Evolutionary conservation across 2,797 vertebrate species (phyloP), one percentile per base, ranked within the genome.

Genomic region (Pelobates cultripes): DNA sequence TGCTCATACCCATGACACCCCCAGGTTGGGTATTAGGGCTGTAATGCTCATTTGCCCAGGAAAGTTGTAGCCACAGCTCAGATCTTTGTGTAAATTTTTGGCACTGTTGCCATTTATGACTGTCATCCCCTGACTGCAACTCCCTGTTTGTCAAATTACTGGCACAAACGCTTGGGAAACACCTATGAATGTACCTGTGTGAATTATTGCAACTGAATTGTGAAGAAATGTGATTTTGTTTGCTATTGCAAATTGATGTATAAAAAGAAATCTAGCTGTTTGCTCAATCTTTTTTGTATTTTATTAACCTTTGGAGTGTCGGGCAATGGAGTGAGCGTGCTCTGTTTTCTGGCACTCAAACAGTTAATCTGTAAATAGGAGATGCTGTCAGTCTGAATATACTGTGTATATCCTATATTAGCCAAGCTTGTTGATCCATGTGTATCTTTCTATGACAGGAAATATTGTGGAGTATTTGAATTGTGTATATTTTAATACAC

Each of bases 401-500:
- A 90, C 92, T 84, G 17, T 91, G 91, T 93, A 90, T 92, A 92
- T 88, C 90, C 81, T 73, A 86, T 87, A 88, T 85, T 84, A 86
- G 83, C 60, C 77, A 78, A 68, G 87, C 86, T 69, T 10, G 75
- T 86, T 55, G 63, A 57, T 78, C 66, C n/a, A 28, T 57, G 15
- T 79, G 72, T 71, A 75, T 84, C 82, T 91, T 90, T 91, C 91
- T 88, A 60, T 88, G 84, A 86, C 89, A 92, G 91, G 90, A 92
- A 89, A 84, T 86, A 53, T 57, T 78, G 57, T 78, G 73, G 74
- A 83, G 81, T 81, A 73, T 85, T 80, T 86, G 85, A 85, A 87
- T 75, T 88, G 93, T 93, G 92, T 93, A 92, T 93, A 92, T 94
- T 94, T 90, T 94, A 93, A 91, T 93, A 92, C 67, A 86, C 92